phyloP scores from a whole-genome alignment of 2,888 invertebrate species.

The Stegophylla sp. region DNA sequence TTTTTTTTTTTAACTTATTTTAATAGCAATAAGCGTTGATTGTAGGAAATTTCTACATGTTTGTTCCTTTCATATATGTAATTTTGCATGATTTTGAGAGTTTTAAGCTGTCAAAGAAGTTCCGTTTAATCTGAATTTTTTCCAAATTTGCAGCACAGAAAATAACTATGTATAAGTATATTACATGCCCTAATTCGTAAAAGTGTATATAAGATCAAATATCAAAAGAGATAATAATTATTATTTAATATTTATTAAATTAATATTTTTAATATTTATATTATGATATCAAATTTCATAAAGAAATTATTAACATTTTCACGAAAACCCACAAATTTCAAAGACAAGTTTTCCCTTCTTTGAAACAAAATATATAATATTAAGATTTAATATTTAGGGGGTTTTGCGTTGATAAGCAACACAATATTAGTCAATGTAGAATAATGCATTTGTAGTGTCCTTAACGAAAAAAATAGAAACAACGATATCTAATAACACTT shows the following conservation, averaged over 20 bases:
- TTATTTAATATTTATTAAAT: background rate
- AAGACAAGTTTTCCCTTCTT: conserved; percentile 14
- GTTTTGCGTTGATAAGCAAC: background rate
- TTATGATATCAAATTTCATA: conserved; percentile 20
- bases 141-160: background rate
- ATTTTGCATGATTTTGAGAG: too few relatives aligned
- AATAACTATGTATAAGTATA: background rate
- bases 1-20: too few relatives aligned
- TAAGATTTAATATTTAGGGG: background rate
- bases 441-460: background rate
- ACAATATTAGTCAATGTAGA: conserved; percentile 4
- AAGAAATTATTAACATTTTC: conserved; percentile 26
- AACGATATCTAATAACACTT: background rate
- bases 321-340: conserved; percentile 30
- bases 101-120: too few relatives aligned
- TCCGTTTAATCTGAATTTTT: background rate
- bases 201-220: conserved; percentile 12
- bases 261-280: too few relatives aligned
- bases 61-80: too few relatives aligned
- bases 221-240: background rate
- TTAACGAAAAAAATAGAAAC: background rate
- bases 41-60: too few relatives aligned
- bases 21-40: too few relatives aligned
- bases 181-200: background rate
- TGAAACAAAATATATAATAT: conserved; percentile 7